These are phyloP conservation scores for Rhinichthys klamathensis DNA, from an alignment of 2,113 vertebrate genomes.

Conservation along the genomic window DNA sequence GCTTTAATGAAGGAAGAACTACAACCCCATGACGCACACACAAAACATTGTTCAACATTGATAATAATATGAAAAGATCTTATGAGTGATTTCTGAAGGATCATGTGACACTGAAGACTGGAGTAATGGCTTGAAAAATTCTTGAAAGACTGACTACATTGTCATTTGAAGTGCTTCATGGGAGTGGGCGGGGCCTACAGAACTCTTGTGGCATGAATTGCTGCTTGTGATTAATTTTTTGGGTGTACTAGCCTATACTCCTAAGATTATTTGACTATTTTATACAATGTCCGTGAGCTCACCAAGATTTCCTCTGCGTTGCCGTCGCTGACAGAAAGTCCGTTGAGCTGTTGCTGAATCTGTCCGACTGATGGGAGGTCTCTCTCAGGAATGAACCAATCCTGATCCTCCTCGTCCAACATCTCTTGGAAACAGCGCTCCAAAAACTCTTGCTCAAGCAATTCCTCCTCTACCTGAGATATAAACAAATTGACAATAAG, in stretches of 20 bases:
- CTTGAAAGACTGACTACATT: too few relatives aligned
- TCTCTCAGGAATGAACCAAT: conserved; percentile 95
- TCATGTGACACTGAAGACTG: too few relatives aligned
- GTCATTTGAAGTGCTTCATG: neutral
- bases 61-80: too few relatives aligned
- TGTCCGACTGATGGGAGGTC: conserved; percentile 91
- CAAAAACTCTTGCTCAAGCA: conserved; percentile 95
- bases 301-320: conserved; percentile 92
- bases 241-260: neutral
- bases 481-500: neutral
- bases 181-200: neutral
- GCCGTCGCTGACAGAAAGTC: conserved; percentile 79
- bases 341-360: conserved; percentile 93
- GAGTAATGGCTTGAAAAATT: too few relatives aligned
- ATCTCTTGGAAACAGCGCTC: conserved; percentile 99
- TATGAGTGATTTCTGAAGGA: too few relatives aligned
- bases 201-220: neutral
- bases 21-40: too few relatives aligned
- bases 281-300: conserved; percentile 58
- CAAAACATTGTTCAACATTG: too few relatives aligned
- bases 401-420: conserved; percentile 96
- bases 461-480: conserved; percentile 91
- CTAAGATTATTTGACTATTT: neutral
- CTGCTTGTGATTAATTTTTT: neutral
- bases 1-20: too few relatives aligned